Evolutionary conservation across 2,113 vertebrate genomes (phyloP), one percentile per base, ranked within the genome.

Genomic region (Lamprotornis superbus): DNA sequence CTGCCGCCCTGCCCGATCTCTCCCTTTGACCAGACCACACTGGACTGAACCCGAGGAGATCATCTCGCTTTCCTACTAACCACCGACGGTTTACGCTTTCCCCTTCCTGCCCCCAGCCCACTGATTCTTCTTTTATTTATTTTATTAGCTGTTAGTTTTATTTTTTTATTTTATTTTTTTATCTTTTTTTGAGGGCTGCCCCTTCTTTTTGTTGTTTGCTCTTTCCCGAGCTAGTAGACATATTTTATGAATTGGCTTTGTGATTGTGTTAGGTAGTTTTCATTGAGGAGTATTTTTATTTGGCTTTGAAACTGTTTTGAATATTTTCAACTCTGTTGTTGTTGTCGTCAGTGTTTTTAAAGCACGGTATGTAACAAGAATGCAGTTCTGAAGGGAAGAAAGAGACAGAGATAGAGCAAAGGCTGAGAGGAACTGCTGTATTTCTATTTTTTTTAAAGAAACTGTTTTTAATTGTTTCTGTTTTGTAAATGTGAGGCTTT

Each of bases 401-500:
- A 56, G 91, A 96, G 80, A 95, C 17, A 5, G 50, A 94, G 84
- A 91, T 80, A 95, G 92, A 96, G 69, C 88, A 79, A 37, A 97
- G 87, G 90, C 81, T 91, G 91, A 95, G 96, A 93, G 96, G 95
- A 94, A 94, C 88, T 90, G 93, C 94, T 93, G 83, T 96, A 89
- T 96, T 95, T 93, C 89, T 96, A 95, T 97, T 98, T 97, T 98
- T 96, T 96, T 97, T 83, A 79, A 93, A 95, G 95, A 98, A 98
- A 96, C 96, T 94, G 94, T 97, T 98, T 98, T 98, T 96, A 97
- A 98, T 97, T 98, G 97, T 98, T 98, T 98, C 97, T 98, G 97
- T 98, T 98, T 98, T 99, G 98, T 98, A 98, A 98, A 98, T 98
- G 98, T 98, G 98, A 98, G 98, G 98, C 98, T 98, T 98, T 98